These are phyloP conservation scores for Oxytorus armatus DNA, from an alignment of 2,888 invertebrate species.

Conservation along the genomic window DNA sequence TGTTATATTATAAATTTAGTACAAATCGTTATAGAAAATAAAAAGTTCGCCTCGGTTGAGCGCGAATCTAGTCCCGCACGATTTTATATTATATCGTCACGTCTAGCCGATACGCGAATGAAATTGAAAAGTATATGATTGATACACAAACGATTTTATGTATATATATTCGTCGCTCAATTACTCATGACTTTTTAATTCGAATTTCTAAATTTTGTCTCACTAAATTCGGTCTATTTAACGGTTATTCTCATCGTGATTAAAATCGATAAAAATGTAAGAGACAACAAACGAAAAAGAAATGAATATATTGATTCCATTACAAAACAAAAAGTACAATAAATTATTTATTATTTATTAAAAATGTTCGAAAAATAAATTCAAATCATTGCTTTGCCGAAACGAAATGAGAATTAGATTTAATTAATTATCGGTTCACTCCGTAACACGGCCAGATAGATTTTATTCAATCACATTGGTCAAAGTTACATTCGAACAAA, in stretches of 20 bases:
- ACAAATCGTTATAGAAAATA: background rate
- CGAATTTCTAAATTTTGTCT: background rate
- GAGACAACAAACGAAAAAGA: background rate
- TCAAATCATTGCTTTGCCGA: background rate
- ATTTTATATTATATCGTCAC: background rate
- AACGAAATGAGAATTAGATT: background rate
- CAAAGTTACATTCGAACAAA: slow-evolving; percentile 1
- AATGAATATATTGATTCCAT: background rate
- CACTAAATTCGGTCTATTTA: background rate
- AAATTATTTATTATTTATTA: background rate
- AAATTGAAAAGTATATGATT: background rate
- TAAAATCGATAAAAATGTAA: background rate
- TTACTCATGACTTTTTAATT: background rate
- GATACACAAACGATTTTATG: background rate
- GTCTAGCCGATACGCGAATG: background rate
- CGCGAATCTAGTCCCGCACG: background rate
- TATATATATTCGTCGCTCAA: background rate
- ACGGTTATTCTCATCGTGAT: background rate
- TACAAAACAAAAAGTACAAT: background rate
- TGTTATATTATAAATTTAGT: background rate
- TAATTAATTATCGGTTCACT: background rate
- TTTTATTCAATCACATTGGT: slow-evolving; percentile 1
- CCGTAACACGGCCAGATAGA: slow-evolving; percentile 9
- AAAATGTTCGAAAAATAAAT: background rate
- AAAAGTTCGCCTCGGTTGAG: background rate